phyloP scores from a whole-genome alignment of 2,888 invertebrate species.

The Mythimna impura region DNA sequence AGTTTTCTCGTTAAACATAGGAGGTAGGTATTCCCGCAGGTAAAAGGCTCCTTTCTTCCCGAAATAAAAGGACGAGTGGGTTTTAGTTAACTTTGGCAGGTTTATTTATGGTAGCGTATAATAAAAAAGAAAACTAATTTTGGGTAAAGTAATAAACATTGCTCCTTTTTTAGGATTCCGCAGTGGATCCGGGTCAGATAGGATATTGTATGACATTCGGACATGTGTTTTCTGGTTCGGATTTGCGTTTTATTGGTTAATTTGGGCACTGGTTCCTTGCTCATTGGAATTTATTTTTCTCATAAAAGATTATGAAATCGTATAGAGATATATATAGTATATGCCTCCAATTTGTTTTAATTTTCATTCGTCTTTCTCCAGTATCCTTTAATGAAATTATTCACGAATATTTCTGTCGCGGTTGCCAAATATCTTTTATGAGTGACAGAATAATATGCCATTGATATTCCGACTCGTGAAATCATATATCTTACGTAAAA shows the following conservation, averaged over 20 bases:
- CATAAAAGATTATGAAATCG: neutral
- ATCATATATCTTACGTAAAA: slow-evolving; percentile 68
- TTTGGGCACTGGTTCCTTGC: neutral
- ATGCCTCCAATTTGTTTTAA: neutral
- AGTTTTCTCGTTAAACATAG: slow-evolving; percentile 80
- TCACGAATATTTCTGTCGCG: slow-evolving; percentile 15
- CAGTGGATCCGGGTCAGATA: slow-evolving; percentile 51
- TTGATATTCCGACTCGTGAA: slow-evolving; percentile 68
- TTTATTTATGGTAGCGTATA: slow-evolving; percentile 67
- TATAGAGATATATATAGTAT: neutral
- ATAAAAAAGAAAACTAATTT: slow-evolving; percentile 69
- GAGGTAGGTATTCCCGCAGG: slow-evolving; percentile 70
- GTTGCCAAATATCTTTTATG: slow-evolving; percentile 34
- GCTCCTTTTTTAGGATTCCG: slow-evolving; percentile 59
- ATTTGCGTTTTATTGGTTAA: slow-evolving; percentile 27
- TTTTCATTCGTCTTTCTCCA: neutral
- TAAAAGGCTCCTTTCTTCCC: slow-evolving; percentile 75
- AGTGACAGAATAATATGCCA: slow-evolving; percentile 66
- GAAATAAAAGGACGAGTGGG: slow-evolving; percentile 69
- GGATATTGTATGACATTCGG: slow-evolving; percentile 49
- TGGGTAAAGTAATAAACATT: slow-evolving; percentile 66
- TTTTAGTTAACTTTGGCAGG: slow-evolving; percentile 69
- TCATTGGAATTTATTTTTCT: neutral
- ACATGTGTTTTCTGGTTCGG: slow-evolving; percentile 18
- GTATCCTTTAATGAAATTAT: slow-evolving; percentile 1